These are phyloP conservation scores for Ptilorrhoa leucosticta DNA, from an alignment of 2,113 vertebrate genomes.

Conservation along the genomic window DNA sequence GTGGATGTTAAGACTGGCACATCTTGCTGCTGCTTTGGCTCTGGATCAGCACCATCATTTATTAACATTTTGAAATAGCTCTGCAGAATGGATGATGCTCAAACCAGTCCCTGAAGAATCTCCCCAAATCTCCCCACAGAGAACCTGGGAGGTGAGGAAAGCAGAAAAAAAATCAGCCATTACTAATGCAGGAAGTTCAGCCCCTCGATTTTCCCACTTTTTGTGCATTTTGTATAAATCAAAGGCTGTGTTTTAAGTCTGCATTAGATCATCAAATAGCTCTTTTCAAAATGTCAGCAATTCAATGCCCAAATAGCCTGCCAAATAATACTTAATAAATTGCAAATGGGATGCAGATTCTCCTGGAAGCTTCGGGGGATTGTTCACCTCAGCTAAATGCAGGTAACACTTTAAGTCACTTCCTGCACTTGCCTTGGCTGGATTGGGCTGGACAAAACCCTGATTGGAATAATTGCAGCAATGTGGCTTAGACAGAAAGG, in stretches of 20 bases:
- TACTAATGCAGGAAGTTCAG: neutral
- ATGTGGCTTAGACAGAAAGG: neutral
- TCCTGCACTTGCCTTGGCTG: neutral
- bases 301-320: neutral
- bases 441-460: neutral
- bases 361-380: neutral
- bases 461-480: neutral
- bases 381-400: neutral
- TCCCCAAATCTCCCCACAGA: neutral
- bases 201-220: neutral
- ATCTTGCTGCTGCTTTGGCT: neutral
- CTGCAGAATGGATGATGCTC: neutral
- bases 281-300: slow-evolving; percentile 20
- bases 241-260: neutral
- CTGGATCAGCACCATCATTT: neutral
- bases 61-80: neutral
- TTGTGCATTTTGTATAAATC: neutral
- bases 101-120: neutral
- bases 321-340: neutral
- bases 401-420: neutral
- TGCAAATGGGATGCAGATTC: neutral
- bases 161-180: neutral
- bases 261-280: neutral
- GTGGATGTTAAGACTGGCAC: neutral
- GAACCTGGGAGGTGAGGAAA: neutral